These are phyloP conservation scores for Pelosia muscerda DNA, from an alignment of 2,888 invertebrate species.

Conservation along the genomic window DNA sequence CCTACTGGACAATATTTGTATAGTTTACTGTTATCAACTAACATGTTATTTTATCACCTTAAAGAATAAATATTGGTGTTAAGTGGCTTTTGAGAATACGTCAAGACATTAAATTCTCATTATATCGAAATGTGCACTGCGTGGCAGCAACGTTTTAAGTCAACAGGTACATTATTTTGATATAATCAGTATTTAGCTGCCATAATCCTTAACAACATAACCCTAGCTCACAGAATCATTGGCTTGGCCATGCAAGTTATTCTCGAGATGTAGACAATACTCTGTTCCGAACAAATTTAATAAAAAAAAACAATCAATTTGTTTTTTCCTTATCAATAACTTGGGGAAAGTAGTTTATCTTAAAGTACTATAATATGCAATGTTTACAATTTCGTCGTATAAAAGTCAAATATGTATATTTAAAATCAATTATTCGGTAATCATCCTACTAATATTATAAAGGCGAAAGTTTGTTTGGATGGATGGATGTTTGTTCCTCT, in stretches of 20 bases:
- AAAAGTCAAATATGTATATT: constrained; percentile 1
- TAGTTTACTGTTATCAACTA: too few species aligned
- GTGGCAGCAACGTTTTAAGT: constrained; percentile 29
- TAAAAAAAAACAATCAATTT: constrained; percentile 3
- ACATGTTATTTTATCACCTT: background rate
- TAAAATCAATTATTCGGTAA: background rate
- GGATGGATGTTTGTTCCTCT: too few species aligned
- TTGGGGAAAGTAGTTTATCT: background rate
- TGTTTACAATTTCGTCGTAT: background rate
- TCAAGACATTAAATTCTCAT: constrained; percentile 21
- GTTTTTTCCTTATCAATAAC: background rate
- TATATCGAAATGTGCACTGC: constrained; percentile 32
- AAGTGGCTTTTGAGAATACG: constrained; percentile 3
- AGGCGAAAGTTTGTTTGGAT: too few species aligned
- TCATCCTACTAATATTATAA: too few species aligned
- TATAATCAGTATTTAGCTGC: constrained; percentile 26
- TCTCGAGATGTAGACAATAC: constrained; percentile 46
- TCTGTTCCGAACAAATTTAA: constrained; percentile 18
- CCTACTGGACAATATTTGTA: background rate
- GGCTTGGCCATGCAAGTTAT: constrained; percentile 55
- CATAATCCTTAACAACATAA: constrained; percentile 15
- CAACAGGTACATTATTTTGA: constrained; percentile 26
- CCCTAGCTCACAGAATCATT: constrained; percentile 47
- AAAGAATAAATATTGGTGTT: background rate
- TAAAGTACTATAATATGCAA: background rate